phyloP scores from a whole-genome alignment of 2,888 invertebrate genomes.

The Argyresthia goedartella region DNA sequence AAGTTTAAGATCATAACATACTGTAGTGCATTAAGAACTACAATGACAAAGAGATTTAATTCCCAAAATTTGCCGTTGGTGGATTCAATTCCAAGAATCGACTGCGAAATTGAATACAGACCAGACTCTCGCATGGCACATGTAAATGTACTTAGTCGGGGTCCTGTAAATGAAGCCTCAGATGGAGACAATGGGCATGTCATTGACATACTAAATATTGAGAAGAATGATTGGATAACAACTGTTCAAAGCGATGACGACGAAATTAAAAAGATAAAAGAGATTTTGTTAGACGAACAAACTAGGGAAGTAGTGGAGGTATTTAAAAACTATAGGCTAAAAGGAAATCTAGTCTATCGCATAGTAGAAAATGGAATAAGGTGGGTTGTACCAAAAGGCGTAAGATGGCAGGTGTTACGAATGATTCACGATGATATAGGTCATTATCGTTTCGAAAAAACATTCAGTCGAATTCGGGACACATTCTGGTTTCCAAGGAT shows the following conservation, averaged over 20 bases:
- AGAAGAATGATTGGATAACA: constrained; percentile 9
- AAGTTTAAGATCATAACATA: constrained; percentile 20
- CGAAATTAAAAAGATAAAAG: constrained; percentile 2
- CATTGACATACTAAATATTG: constrained; percentile 5
- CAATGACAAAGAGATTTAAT: too few species aligned
- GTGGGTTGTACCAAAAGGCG: constrained; percentile 25
- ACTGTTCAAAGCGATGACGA: constrained; percentile 9
- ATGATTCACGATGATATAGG: not conserved
- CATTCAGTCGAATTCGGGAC: not conserved
- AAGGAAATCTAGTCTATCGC: not conserved
- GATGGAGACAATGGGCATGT: not conserved
- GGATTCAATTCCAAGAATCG: too few species aligned
- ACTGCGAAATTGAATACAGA: constrained; percentile 24
- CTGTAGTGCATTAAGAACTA: too few species aligned
- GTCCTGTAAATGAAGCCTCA: not conserved
- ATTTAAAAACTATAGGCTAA: not conserved
- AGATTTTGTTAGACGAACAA: not conserved
- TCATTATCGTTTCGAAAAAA: not conserved
- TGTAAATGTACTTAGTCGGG: constrained; percentile 19
- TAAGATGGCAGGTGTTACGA: not conserved
- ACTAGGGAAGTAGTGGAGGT: not conserved
- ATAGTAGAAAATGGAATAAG: constrained; percentile 5
- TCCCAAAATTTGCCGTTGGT: too few species aligned
- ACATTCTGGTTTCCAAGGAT: not conserved
- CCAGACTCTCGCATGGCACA: constrained; percentile 20